A percentile compares a stretch with the other conserved stretches of the same genome.
phyloP scores from a whole-genome alignment of 1,140 invertebrate species.

The Leptoteleia sp. region DNA sequence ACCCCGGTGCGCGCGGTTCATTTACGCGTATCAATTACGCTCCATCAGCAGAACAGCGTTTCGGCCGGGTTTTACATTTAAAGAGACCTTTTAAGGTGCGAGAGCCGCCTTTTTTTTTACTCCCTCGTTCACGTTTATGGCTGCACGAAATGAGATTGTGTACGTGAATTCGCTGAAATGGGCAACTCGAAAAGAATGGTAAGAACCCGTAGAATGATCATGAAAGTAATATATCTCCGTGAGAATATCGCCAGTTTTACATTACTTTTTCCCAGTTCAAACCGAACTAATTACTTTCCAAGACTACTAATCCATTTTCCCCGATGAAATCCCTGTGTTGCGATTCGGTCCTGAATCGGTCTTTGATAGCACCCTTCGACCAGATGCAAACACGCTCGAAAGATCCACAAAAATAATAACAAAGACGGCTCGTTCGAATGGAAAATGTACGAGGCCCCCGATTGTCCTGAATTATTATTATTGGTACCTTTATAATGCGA shows the following conservation, averaged over 20 bases:
- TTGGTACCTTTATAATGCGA: constrained; percentile 33
- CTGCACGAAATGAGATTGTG: constrained; percentile 24
- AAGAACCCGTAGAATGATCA: too few relatives aligned
- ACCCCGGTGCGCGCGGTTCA: too few relatives aligned
- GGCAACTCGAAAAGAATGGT: constrained; percentile 5
- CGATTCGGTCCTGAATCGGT: too few relatives aligned
- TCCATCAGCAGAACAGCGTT: constrained; percentile 4
- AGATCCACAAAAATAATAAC: constrained; percentile 6
- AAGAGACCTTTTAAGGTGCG: constrained; percentile 27
- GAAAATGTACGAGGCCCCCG: constrained; percentile 1
- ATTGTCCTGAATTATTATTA: constrained; percentile 12
- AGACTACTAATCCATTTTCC: too few relatives aligned
- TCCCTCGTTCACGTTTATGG: constrained; percentile 26
- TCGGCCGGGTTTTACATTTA: constrained; percentile 43
- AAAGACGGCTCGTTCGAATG: constrained; percentile 15
- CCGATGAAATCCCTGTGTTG: too few relatives aligned
- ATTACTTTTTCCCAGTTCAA: too few relatives aligned
- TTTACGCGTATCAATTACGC: too few relatives aligned
- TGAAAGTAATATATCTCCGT: too few relatives aligned
- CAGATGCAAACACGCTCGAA: not conserved
- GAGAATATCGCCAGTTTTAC: too few relatives aligned
- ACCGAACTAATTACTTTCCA: too few relatives aligned
- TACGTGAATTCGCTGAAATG: constrained; percentile 25
- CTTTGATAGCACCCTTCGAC: too few relatives aligned
- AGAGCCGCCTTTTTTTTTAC: constrained; percentile 32